Percentiles rank a stretch among this genome's conserved stretches.
These are phyloP conservation scores for Epinephelus fuscoguttatus DNA, from an alignment of 2,113 vertebrate genomes.

Conservation along the genomic window DNA sequence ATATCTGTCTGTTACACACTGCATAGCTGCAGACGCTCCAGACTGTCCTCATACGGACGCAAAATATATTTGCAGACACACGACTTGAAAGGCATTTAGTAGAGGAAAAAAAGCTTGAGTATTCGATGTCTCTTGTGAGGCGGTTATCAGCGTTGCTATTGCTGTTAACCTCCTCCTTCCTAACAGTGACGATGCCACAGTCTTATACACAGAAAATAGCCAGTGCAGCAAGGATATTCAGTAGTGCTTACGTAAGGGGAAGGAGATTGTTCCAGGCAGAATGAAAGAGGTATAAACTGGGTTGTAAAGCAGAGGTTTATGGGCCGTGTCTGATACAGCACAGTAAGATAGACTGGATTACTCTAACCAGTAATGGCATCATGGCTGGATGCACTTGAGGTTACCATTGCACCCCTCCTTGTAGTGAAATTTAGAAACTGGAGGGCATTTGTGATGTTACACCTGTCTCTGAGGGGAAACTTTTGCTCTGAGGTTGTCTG, in stretches of 20 bases:
- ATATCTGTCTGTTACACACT: slow-evolving; percentile 22
- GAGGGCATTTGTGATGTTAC: not conserved
- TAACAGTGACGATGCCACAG: slow-evolving; percentile 17
- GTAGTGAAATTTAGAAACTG: slow-evolving; percentile 3
- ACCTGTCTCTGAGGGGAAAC: not conserved
- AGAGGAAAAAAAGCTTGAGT: not conserved
- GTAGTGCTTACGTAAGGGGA: slow-evolving; percentile 51
- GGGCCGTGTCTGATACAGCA: slow-evolving; percentile 64
- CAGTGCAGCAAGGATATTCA: slow-evolving; percentile 12
- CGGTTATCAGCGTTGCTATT: not conserved
- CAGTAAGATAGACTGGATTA: slow-evolving; percentile 53
- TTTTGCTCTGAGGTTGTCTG: not conserved
- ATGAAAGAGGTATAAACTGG: slow-evolving; percentile 58
- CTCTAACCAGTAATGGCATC: slow-evolving; percentile 38
- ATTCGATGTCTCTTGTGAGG: not conserved
- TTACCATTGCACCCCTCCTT: slow-evolving; percentile 5
- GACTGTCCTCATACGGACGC: not conserved
- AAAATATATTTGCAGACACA: not conserved
- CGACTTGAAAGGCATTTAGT: not conserved
- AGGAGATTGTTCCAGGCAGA: slow-evolving; percentile 43
- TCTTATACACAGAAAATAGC: slow-evolving; percentile 8
- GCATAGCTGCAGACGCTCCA: slow-evolving; percentile 28
- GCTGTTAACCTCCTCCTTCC: slow-evolving; percentile 19
- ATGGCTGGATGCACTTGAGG: slow-evolving; percentile 37
- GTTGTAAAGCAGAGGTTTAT: slow-evolving; percentile 76